A percentile compares a stretch with the other conserved stretches of the same genome.
Conservation (phyloP, 2,113 vertebrate genomes). For the Propithecus coquereli region DNA sequence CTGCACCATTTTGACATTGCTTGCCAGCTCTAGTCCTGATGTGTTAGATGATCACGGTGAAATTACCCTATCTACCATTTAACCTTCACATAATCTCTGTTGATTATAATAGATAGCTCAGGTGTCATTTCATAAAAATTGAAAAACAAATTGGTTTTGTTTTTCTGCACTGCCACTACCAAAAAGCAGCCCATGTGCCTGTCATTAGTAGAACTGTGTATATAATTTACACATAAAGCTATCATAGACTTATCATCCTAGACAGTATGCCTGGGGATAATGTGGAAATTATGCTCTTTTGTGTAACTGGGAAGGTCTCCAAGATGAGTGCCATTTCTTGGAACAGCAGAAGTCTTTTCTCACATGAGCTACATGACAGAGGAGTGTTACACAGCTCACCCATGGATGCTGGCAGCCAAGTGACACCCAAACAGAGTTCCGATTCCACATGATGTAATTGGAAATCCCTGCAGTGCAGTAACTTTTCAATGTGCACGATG, state of each 20-base stretch:
- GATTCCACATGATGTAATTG: conserved; percentile 54
- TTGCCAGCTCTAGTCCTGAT: neutral
- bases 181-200: neutral
- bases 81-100: neutral
- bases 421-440: conserved; percentile 41
- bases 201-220: conserved; percentile 38
- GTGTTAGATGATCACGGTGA: neutral
- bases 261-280: conserved; percentile 67
- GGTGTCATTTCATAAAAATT: conserved; percentile 38
- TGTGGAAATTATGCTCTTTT: conserved; percentile 72
- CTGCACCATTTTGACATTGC: neutral
- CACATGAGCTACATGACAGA: conserved; percentile 67
- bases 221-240: conserved; percentile 66
- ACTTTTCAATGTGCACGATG: conserved; percentile 8
- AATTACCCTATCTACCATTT: neutral
- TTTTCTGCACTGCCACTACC: neutral
- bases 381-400: conserved; percentile 65
- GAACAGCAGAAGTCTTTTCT: conserved; percentile 69
- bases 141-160: conserved; percentile 51
- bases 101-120: conserved; percentile 26
- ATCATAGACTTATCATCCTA: conserved; percentile 52
- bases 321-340: conserved; percentile 74
- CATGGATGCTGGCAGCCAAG: conserved; percentile 66
- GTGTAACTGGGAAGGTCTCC: conserved; percentile 77
- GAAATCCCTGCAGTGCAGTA: conserved; percentile 60